phyloP scores from a whole-genome alignment of 2,113 vertebrate species.

The Arvicanthis niloticus region DNA sequence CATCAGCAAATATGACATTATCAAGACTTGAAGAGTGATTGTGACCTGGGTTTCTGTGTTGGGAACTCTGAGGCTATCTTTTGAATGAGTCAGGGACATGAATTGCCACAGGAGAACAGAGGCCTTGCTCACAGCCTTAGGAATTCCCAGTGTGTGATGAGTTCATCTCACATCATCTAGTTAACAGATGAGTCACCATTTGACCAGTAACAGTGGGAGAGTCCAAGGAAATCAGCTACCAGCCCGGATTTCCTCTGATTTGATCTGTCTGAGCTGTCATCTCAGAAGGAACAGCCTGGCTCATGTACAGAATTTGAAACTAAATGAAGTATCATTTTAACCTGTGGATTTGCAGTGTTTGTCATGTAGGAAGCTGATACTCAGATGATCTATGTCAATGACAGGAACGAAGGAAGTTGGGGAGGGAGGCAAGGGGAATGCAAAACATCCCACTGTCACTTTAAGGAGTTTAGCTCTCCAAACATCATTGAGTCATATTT shows the following conservation, averaged over 20 bases:
- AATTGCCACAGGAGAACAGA: not conserved
- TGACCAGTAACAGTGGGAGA: not conserved
- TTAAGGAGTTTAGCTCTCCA: slow-evolving; percentile 2
- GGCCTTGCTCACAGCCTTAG: not conserved
- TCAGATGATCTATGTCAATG: not conserved
- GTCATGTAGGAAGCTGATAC: not conserved
- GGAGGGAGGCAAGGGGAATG: not conserved
- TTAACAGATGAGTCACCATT: not conserved
- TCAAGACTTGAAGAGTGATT: not conserved
- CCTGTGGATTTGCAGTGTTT: not conserved
- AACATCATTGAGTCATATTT: not conserved
- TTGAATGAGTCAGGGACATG: not conserved
- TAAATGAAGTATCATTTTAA: slow-evolving; percentile 30
- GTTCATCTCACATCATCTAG: not conserved
- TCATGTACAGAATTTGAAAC: not conserved
- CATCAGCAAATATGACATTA: slow-evolving; percentile 1
- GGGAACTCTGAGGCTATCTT: not conserved
- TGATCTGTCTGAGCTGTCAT: not conserved
- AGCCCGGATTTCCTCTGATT: not conserved
- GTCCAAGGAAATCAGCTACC: not conserved
- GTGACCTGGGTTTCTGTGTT: not conserved
- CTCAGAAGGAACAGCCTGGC: not conserved
- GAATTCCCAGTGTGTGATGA: not conserved
- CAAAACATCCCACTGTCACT: not conserved
- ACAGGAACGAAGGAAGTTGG: not conserved